Percentiles rank a stretch among this genome's conserved stretches.
These are phyloP conservation scores for Mactra quadrangularis DNA, from an alignment of 1,140 invertebrate genomes.

Conservation along the genomic window DNA sequence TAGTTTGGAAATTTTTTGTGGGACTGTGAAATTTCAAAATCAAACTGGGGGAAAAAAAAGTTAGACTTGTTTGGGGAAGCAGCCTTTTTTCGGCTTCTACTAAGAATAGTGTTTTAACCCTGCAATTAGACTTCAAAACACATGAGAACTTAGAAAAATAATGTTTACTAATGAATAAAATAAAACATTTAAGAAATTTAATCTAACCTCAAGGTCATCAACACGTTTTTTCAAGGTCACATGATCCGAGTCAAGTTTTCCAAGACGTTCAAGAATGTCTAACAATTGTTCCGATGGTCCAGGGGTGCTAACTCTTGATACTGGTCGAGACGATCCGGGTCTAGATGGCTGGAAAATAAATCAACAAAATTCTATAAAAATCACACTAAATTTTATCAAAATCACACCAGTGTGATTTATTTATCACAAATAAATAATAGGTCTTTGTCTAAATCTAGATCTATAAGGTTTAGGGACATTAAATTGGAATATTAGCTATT, in stretches of 20 bases:
- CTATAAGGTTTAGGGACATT: neutral
- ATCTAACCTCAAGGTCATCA: conserved; percentile 66
- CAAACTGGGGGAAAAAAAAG: too few species aligned
- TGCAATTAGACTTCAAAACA: too few species aligned
- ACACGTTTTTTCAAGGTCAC: conserved; percentile 70
- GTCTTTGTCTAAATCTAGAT: neutral
- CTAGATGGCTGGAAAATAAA: conserved; percentile 59
- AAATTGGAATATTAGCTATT: too few species aligned
- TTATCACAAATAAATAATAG: neutral
- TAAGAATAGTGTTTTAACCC: too few species aligned
- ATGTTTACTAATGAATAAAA: too few species aligned
- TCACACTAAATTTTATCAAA: neutral
- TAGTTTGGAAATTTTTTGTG: too few species aligned
- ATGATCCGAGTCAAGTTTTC: conserved; percentile 68
- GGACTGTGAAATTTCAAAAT: too few species aligned
- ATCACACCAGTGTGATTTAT: neutral
- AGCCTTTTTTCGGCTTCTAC: too few species aligned
- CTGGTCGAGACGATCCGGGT: conserved; percentile 56
- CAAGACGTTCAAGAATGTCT: conserved; percentile 77
- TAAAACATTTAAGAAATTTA: too few species aligned
- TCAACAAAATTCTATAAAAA: neutral
- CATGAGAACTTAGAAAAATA: too few species aligned
- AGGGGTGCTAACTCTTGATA: conserved; percentile 58
- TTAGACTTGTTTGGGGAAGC: too few species aligned
- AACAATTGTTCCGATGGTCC: conserved; percentile 73